Conservation (phyloP, 2,797 vertebrate genomes). For the Parambassis ranga region DNA sequence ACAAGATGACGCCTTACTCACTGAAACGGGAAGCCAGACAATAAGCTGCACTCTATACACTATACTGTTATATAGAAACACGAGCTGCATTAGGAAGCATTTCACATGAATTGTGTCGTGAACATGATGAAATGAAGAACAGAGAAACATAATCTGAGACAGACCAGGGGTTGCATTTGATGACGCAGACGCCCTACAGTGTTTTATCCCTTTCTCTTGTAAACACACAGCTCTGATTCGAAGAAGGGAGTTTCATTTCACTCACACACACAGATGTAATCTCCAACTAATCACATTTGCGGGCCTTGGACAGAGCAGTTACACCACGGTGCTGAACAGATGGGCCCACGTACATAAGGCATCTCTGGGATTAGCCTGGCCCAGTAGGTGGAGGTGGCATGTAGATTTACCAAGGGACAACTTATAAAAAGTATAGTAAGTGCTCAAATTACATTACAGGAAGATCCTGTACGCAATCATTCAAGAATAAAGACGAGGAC, state of each 20-base stretch:
- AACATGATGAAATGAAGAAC: constrained; percentile 41
- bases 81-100: background rate
- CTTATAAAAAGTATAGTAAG: constrained; percentile 19
- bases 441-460: background rate
- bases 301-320: constrained; percentile 60
- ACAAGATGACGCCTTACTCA: background rate
- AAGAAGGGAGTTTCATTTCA: constrained; percentile 60
- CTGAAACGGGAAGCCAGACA: no score
- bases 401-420: constrained; percentile 7
- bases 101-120: constrained; percentile 11
- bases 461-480: background rate
- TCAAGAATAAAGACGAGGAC: background rate
- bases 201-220: constrained; percentile 53
- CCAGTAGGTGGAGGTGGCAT: constrained; percentile 46
- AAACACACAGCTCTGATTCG: constrained; percentile 48
- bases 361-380: constrained; percentile 58
- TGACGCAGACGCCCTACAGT: constrained; percentile 35
- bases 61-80: background rate
- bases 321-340: constrained; percentile 64
- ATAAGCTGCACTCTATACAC: background rate
- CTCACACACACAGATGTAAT: constrained; percentile 60
- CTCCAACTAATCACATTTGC: constrained; percentile 76
- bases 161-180: constrained; percentile 32
- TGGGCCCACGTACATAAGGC: constrained; percentile 51
- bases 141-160: constrained; percentile 42